These are phyloP conservation scores for Mnemiopsis leidyi DNA, from an alignment of 37 sponge, comb jelly and placozoan species.

Conservation along the genomic window DNA sequence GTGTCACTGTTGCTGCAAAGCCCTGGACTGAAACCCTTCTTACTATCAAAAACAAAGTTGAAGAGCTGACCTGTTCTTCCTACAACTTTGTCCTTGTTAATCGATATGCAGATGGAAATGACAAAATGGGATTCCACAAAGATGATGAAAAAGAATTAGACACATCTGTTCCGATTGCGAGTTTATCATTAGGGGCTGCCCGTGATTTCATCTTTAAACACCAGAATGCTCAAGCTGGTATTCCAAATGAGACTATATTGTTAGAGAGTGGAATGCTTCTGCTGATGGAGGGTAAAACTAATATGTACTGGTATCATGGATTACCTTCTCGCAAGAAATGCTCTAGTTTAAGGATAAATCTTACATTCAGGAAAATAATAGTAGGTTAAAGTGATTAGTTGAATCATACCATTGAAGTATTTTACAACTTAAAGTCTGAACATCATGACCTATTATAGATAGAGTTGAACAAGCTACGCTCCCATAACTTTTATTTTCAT, in stretches of 20 bases:
- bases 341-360: slow-evolving; percentile 68
- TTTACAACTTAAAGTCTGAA: too few relatives aligned
- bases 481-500: too few relatives aligned
- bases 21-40: slow-evolving; percentile 70
- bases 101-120: slow-evolving; percentile 72
- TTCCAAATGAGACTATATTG: slow-evolving; percentile 65
- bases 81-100: slow-evolving; percentile 81
- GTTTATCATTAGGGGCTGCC: slow-evolving; percentile 72
- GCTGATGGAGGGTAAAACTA: slow-evolving; percentile 73
- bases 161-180: slow-evolving; percentile 68
- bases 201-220: slow-evolving; percentile 78
- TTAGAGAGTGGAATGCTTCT: slow-evolving; percentile 74
- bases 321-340: slow-evolving; percentile 71
- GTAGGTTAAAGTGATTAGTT: neutral
- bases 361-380: slow-evolving; percentile 73
- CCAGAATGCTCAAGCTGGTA: slow-evolving; percentile 68
- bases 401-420: neutral
- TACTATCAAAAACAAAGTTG: slow-evolving; percentile 53
- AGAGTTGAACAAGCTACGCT: too few relatives aligned
- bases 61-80: neutral
- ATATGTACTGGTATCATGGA: slow-evolving; percentile 76
- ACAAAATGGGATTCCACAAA: slow-evolving; percentile 75
- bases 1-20: slow-evolving; percentile 67
- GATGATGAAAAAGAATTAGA: slow-evolving; percentile 75
- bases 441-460: too few relatives aligned